Percentiles rank a stretch among this genome's conserved stretches.
Evolutionary conservation across 2,888 invertebrate genomes (phyloP).

Genomic region (Ramazzottius varieornatus): DNA sequence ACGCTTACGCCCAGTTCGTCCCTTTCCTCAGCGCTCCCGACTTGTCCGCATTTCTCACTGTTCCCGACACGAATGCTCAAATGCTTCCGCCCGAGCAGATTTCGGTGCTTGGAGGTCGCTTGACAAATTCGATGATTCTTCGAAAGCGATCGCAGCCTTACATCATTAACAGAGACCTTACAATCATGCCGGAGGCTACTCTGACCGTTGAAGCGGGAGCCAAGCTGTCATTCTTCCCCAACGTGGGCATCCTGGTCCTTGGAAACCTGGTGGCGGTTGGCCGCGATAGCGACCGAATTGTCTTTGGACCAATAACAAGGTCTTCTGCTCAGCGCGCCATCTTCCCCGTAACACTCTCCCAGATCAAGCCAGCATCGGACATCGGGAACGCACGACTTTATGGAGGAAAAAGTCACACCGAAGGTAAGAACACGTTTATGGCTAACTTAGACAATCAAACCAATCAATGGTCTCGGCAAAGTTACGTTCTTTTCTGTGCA

Average conservation of each 20-base stretch:
- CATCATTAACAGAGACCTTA: conserved; percentile 58
- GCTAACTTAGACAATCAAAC: too few species aligned
- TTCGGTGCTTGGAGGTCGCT: conserved; percentile 39
- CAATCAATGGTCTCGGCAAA: too few species aligned
- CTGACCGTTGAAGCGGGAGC: conserved; percentile 65
- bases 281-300: conserved; percentile 20
- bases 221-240: conserved; percentile 69
- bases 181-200: conserved; percentile 76
- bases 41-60: background rate
- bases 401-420: conserved; percentile 40
- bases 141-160: conserved; percentile 42
- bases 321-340: background rate
- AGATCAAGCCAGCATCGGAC: background rate
- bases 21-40: conserved; percentile 53
- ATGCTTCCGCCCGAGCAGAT: background rate
- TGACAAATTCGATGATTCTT: conserved; percentile 36
- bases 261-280: conserved; percentile 66
- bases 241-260: conserved; percentile 76
- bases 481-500: too few species aligned
- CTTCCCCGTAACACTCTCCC: background rate
- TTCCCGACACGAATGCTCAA: background rate
- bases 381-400: conserved; percentile 37
- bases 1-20: conserved; percentile 63
- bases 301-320: background rate
- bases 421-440: conserved; percentile 14